Evolutionary conservation across 2,888 invertebrate genomes (phyloP), one percentile per base, ranked within the genome.

Genomic region (Stenichneumon culpator): DNA sequence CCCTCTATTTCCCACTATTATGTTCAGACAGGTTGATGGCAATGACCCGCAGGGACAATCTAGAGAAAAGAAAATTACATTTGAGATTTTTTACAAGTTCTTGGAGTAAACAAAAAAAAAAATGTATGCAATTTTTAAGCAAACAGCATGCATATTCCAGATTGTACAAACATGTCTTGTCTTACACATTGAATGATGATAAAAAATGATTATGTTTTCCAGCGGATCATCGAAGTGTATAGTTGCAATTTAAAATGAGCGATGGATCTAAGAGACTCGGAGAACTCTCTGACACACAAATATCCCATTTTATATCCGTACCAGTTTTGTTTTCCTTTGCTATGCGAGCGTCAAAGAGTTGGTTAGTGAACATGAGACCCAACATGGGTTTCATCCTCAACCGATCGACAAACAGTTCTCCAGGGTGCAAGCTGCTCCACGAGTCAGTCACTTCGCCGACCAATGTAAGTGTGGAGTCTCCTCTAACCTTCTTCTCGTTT

Each of bases 1-100:
- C 22, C 90, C 90, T 11, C 75, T 77, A 16, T 89, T 90, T 11
- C 86, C 82, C 22, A 93, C 50, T 25, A 89, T 88, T 83, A 93
- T 14, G 19, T 88, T 78, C n/a, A 87, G 77, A 78, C 92, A 93
- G 50, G 82, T 75, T 4, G 54, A 65, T 54, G 93, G 93, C 60
- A 93, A 86, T 47, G 86, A 81, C 50, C 87, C 73, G 63, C 90
- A 89, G 39, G 88, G 87, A 73, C 90, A 91, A 54, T 87, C 93
- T 93, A 16, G 14, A 44, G 14, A 44, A 44, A 44, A 44, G 16
- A 16, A 44, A 39, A 39, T 39, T 44, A 3, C 14, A 14, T 14
- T 9, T 39, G 39, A 39, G 9, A 39, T 39, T 39, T 9, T 39
- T 9, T 39, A 9, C 9, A 39, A 39, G 9, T 39, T 39, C 9